Percentiles rank a stretch among this genome's conserved stretches.
These are phyloP conservation scores for Drosophila trichaetosa DNA, from an alignment of 2,888 invertebrate species.

Conservation along the genomic window DNA sequence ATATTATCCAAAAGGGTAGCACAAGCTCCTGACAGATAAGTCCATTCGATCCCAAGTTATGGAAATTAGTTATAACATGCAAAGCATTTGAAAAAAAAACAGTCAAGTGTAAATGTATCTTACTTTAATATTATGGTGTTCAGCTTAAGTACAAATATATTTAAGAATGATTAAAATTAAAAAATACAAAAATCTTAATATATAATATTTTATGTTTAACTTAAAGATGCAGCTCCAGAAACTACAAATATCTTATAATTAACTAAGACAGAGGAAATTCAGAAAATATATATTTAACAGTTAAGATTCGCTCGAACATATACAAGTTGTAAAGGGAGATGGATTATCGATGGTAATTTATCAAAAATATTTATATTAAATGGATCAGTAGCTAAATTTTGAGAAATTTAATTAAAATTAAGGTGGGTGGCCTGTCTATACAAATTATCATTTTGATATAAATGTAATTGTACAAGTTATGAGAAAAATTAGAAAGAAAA, in stretches of 20 bases:
- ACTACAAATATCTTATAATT: neutral
- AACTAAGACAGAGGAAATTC: neutral
- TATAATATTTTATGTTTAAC: neutral
- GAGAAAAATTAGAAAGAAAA: no score
- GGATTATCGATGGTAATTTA: neutral
- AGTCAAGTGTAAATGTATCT: neutral
- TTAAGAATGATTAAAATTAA: neutral
- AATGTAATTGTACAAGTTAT: no score
- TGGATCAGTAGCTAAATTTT: neutral
- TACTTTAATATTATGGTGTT: neutral
- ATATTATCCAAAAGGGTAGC: slow-evolving; percentile 29
- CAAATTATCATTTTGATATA: neutral
- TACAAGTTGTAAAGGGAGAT: neutral
- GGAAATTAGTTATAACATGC: neutral
- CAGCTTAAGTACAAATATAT: neutral
- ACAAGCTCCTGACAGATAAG: slow-evolving; percentile 17
- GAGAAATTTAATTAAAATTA: neutral
- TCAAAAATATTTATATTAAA: neutral
- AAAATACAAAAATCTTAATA: neutral
- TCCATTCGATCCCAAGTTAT: neutral
- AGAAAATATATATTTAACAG: neutral
- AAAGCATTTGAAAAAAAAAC: neutral
- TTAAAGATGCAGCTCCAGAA: no score
- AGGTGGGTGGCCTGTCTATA: neutral
- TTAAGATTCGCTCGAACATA: neutral